phyloP scores from a whole-genome alignment of 2,113 vertebrate species.

The Scomber colias region DNA sequence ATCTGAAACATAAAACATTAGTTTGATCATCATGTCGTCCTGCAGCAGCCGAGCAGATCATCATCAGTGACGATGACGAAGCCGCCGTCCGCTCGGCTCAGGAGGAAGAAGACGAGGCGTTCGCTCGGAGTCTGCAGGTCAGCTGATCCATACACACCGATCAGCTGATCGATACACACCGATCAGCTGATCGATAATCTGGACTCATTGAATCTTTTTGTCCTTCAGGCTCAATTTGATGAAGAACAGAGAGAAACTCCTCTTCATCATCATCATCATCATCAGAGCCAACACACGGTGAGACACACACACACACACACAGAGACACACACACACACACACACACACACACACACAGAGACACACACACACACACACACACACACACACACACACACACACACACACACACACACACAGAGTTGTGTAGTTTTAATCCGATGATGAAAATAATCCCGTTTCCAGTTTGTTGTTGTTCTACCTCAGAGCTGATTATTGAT shows the following conservation, averaged over 20 bases:
- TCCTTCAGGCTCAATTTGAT: conserved; percentile 81
- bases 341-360: too few relatives aligned
- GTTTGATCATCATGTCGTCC: neutral
- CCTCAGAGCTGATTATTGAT: neutral
- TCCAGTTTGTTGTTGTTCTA: neutral
- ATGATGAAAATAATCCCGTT: too few relatives aligned
- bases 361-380: too few relatives aligned
- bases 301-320: conserved; percentile 4
- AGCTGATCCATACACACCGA: neutral
- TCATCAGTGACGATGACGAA: conserved; percentile 83
- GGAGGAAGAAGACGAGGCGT: conserved; percentile 80
- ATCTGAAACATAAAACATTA: too few relatives aligned
- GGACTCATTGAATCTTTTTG: neutral
- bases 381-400: neutral
- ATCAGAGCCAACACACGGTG: conserved; percentile 46
- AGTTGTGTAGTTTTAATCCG: too few relatives aligned
- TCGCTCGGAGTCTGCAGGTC: conserved; percentile 84
- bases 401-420: neutral
- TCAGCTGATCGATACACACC: neutral
- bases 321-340: too few relatives aligned
- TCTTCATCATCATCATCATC: conserved; percentile 32
- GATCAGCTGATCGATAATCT: neutral
- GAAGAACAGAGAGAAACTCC: conserved; percentile 65
- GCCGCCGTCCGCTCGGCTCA: conserved; percentile 71
- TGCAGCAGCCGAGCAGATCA: conserved; percentile 52